These are phyloP conservation scores for Acrossocheilus fasciatus DNA, from an alignment of 2,797 vertebrate species.

Conservation along the genomic window DNA sequence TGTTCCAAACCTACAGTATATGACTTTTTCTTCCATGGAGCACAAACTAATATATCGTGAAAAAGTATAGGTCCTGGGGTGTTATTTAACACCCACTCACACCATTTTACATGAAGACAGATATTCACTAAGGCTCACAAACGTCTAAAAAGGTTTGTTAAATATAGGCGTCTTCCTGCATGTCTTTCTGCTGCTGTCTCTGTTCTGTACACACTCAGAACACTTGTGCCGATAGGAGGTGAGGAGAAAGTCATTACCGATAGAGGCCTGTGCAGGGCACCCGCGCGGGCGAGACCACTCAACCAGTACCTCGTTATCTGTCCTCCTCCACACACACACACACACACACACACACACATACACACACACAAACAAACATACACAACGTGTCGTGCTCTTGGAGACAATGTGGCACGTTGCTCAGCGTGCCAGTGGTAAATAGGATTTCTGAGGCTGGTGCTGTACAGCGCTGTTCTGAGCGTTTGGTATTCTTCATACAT, in stretches of 20 bases:
- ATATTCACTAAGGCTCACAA: constrained; percentile 13
- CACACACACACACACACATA: not conserved
- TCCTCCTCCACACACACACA: constrained; percentile 53
- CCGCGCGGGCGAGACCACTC: constrained; percentile 65
- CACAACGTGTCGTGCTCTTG: not conserved
- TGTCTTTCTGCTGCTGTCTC: constrained; percentile 1
- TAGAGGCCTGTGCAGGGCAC: constrained; percentile 61
- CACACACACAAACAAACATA: not conserved
- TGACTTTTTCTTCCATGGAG: not conserved
- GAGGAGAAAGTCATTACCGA: constrained; percentile 71
- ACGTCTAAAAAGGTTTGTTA: not conserved
- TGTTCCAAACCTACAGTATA: not conserved
- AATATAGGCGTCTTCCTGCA: constrained; percentile 20
- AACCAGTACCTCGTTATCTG: constrained; percentile 69
- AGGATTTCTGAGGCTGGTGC: constrained; percentile 41
- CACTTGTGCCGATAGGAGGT: constrained; percentile 62
- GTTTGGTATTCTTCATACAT: constrained; percentile 32
- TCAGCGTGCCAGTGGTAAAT: constrained; percentile 17
- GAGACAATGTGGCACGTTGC: constrained; percentile 38
- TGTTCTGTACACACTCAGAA: constrained; percentile 56
- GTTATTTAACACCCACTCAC: constrained; percentile 1
- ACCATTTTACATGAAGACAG: not conserved
- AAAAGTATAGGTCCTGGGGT: not conserved
- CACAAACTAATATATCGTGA: not conserved
- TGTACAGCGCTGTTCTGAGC: constrained; percentile 1